Conservation (phyloP, 2,888 invertebrate species). For the Epirrhoe tristata region DNA sequence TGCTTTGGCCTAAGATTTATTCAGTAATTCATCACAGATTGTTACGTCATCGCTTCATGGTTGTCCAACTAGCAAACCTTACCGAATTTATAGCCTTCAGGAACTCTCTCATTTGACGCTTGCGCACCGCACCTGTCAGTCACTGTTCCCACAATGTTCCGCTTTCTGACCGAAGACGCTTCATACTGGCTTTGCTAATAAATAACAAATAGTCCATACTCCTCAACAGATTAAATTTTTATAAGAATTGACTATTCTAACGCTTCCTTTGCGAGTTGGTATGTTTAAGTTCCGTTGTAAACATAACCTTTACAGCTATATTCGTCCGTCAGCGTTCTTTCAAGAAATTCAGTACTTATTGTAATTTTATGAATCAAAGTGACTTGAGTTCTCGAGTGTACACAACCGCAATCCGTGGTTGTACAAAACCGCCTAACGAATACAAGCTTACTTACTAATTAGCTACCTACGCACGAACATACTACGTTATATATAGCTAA, state of each 20-base stretch:
- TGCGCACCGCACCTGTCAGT: constrained; percentile 3
- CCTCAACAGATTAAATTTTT: too few relatives aligned
- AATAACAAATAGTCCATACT: not conserved
- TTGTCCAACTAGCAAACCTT: not conserved
- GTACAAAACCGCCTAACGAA: constrained; percentile 20
- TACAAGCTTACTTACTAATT: constrained; percentile 39
- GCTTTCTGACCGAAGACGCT: not conserved
- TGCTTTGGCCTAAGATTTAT: not conserved
- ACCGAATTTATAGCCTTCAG: not conserved
- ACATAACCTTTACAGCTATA: too few relatives aligned
- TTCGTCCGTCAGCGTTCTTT: too few relatives aligned
- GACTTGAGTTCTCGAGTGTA: constrained; percentile 8
- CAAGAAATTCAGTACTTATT: not conserved
- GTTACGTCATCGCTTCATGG: not conserved
- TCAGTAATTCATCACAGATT: not conserved
- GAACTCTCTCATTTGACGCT: constrained; percentile 1
- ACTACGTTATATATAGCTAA: constrained; percentile 7
- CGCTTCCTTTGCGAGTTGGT: too few relatives aligned
- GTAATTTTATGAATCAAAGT: not conserved
- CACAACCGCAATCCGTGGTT: constrained; percentile 22
- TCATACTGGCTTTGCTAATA: not conserved
- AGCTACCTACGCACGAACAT: constrained; percentile 27
- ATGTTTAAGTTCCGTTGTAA: too few relatives aligned
- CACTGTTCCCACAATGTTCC: constrained; percentile 3
- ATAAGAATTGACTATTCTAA: too few relatives aligned